Percentiles rank a stretch among this genome's conserved stretches.
These are phyloP conservation scores for Otolemur garnettii DNA, from an alignment of 2,113 vertebrate species.

Conservation along the genomic window DNA sequence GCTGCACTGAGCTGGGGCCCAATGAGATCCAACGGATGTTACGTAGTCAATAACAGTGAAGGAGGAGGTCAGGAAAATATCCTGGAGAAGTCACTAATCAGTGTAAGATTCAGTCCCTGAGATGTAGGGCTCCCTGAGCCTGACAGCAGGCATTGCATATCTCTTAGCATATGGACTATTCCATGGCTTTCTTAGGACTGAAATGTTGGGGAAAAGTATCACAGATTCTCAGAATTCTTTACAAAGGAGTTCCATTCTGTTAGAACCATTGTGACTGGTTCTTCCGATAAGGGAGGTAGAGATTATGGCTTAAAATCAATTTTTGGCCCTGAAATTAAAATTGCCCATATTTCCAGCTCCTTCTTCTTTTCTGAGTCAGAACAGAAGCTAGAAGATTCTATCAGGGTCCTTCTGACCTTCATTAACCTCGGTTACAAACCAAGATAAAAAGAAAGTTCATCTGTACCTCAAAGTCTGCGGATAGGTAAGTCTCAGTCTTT, in stretches of 20 bases:
- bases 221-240: background rate
- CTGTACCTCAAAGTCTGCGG: background rate
- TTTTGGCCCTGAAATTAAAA: background rate
- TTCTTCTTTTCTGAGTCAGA: constrained; percentile 15
- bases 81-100: background rate
- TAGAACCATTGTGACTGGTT: background rate
- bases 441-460: background rate
- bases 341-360: background rate
- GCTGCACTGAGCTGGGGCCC: background rate
- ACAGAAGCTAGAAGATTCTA: background rate
- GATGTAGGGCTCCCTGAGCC: background rate
- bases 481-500: background rate
- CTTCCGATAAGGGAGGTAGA: background rate
- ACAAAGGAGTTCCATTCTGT: background rate
- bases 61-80: background rate
- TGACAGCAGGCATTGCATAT: background rate
- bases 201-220: background rate
- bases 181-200: background rate
- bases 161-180: background rate
- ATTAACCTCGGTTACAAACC: background rate
- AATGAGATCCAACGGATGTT: background rate
- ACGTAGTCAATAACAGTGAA: background rate
- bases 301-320: no score
- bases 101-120: background rate
- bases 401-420: background rate